Conservation (phyloP, 2,888 invertebrate genomes). For the Lasioglossum villosulum region DNA sequence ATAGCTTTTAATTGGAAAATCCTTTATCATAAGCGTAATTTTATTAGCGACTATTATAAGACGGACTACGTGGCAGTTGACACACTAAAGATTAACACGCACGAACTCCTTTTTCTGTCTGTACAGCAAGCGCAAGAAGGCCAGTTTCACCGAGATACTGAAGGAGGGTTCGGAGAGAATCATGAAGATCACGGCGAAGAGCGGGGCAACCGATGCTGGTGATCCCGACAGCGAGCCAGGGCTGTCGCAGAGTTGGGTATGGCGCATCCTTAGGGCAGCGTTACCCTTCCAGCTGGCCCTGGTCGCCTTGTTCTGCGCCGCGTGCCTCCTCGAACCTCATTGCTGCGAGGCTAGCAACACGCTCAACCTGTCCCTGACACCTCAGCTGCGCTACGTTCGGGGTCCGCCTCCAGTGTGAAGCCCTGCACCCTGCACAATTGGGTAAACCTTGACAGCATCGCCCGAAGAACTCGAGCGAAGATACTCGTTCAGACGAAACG, state of each 20-base stretch:
- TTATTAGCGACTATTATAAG: neutral
- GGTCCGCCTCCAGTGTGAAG: slow-evolving; percentile 92
- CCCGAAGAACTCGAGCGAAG: slow-evolving; percentile 23
- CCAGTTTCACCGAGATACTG: slow-evolving; percentile 80
- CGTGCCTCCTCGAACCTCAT: slow-evolving; percentile 90
- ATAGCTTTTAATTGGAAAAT: too few species aligned
- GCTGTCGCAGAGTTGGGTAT: slow-evolving; percentile 88
- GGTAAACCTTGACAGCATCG: slow-evolving; percentile 29
- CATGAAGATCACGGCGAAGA: slow-evolving; percentile 41
- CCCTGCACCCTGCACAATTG: slow-evolving; percentile 40
- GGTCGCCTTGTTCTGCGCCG: slow-evolving; percentile 90
- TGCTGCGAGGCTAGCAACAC: slow-evolving; percentile 93
- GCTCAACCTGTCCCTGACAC: slow-evolving; percentile 90
- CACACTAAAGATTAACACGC: neutral
- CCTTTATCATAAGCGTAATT: neutral
- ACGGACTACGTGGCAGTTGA: neutral
- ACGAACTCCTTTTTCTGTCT: slow-evolving; percentile 14
- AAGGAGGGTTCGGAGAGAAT: slow-evolving; percentile 30
- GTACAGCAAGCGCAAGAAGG: slow-evolving; percentile 66
- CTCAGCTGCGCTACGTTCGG: slow-evolving; percentile 92
- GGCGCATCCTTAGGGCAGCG: slow-evolving; percentile 90
- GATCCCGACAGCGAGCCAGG: slow-evolving; percentile 85
- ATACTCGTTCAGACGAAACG: slow-evolving; percentile 23
- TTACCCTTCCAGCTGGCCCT: slow-evolving; percentile 91
- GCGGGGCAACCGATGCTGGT: slow-evolving; percentile 86